Evolutionary conservation across 2,797 vertebrate species (phyloP), one percentile per base, ranked within the genome.

Genomic region (Bradypodion ventrale): DNA sequence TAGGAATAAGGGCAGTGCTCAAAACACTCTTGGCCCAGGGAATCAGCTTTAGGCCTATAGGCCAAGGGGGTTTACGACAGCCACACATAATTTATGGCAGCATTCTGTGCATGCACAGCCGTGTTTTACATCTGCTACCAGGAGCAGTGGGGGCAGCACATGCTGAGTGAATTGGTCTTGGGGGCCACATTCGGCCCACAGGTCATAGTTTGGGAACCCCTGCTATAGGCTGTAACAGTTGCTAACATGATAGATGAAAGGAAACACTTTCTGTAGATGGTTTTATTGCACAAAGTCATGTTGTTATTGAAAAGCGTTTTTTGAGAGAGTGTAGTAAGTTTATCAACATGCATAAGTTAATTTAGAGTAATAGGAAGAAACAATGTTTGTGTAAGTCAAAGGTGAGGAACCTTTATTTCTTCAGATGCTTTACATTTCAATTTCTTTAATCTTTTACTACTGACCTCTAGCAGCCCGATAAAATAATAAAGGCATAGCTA

Each of bases 271-370:
- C 70, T 83, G 78, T 85, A 85, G 87, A 76, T 74, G 84, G 87
- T 92, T 75, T 82, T 90, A 87, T 77, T 88, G 88, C 62, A 85
- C 89, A 92, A 65, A 73, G 87, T 84, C 72, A 85, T 87, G 89
- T 59, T 44, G 91, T 90, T 87, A 92, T 73, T 52, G 79, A 23
- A 83, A 73, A 44, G 10, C 68, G 46, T 46, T 19, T 78, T 82
- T 1, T 10, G 44, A 15, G 5, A 27, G 15, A 21, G 27, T 15
- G 21, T 44, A 7, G 25, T n/a, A 68, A 66, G 79, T 84, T 84
- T 60, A 49, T 66, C 27, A 32, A 82, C 1, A 52, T 81, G 81
- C 29, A 8, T 63, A 16, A 1, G 0, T 83, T 42, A 4, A 44
- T 85, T 1, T 0, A 84, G 80, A 16, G 35, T 29, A 37, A 4